These are phyloP conservation scores for Leptinotarsa haldemani DNA, from an alignment of 2,888 invertebrate species.

Conservation along the genomic window DNA sequence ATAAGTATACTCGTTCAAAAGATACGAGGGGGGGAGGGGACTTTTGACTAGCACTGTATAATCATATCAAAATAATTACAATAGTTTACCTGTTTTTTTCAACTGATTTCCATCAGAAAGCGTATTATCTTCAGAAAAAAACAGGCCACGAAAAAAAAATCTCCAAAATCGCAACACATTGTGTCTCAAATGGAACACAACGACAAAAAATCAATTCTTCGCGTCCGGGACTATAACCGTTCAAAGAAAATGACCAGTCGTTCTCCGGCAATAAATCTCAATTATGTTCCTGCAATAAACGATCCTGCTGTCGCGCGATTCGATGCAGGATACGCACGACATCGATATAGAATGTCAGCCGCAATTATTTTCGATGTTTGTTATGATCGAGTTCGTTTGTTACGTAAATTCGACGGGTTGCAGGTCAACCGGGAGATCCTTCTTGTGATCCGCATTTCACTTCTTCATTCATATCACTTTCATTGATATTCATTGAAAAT, in stretches of 20 bases:
- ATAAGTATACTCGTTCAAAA: no score
- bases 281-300: constrained; percentile 37
- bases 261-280: constrained; percentile 48
- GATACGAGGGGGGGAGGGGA: no score
- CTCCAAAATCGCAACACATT: neutral
- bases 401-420: constrained; percentile 34
- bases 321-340: constrained; percentile 44
- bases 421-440: constrained; percentile 32
- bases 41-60: no score
- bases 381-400: constrained; percentile 39
- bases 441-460: constrained; percentile 35
- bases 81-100: no score
- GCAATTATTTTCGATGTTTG: constrained; percentile 48
- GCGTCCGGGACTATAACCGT: constrained; percentile 5
- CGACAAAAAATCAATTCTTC: neutral
- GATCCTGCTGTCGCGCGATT: constrained; percentile 35
- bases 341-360: constrained; percentile 51
- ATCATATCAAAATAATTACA: no score
- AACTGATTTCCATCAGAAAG: no score
- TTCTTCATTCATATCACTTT: constrained; percentile 10
- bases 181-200: neutral
- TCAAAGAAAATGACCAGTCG: constrained; percentile 45
- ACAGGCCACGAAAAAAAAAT: no score
- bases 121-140: no score
- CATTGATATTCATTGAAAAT: neutral